These are phyloP conservation scores for Agonum fuliginosum DNA, from an alignment of 2,888 invertebrate genomes.

Conservation along the genomic window DNA sequence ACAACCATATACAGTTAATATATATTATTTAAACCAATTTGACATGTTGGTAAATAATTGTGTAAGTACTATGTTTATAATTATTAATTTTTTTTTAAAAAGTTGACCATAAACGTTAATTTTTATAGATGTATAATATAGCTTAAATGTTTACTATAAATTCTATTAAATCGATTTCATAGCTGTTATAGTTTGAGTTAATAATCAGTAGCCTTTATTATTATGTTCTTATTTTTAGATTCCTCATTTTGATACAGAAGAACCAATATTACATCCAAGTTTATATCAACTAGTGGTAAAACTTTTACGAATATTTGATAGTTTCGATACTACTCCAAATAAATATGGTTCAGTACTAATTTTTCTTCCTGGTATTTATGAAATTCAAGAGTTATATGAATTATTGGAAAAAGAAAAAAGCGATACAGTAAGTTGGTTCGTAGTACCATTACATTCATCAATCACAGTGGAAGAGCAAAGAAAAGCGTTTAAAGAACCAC, in stretches of 20 bases:
- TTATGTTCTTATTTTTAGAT: constrained; percentile 71
- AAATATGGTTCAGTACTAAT: constrained; percentile 83
- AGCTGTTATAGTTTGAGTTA: too few species aligned
- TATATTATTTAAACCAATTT: constrained; percentile 78
- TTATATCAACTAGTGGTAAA: constrained; percentile 71
- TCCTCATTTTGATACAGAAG: constrained; percentile 77
- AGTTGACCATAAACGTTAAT: too few species aligned
- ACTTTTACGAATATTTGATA: constrained; percentile 80
- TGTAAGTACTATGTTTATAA: too few species aligned
- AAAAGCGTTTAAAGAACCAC: constrained; percentile 77
- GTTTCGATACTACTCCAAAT: constrained; percentile 74
- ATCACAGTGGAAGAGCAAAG: constrained; percentile 81
- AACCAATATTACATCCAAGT: constrained; percentile 73
- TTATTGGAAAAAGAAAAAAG: constrained; percentile 66
- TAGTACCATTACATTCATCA: constrained; percentile 78
- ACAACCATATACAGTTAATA: constrained; percentile 76
- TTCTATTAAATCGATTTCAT: too few species aligned
- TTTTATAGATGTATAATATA: too few species aligned
- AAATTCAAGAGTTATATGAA: constrained; percentile 84
- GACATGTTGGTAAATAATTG: neutral
- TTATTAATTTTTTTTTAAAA: too few species aligned
- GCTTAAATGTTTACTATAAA: too few species aligned
- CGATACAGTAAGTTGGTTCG: constrained; percentile 67
- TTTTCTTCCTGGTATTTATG: constrained; percentile 91
- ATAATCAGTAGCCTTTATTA: too few species aligned